A percentile compares a stretch with the other conserved stretches of the same genome.
These are phyloP conservation scores for Engystomops pustulosus DNA, from an alignment of 2,113 vertebrate species.

Conservation along the genomic window DNA sequence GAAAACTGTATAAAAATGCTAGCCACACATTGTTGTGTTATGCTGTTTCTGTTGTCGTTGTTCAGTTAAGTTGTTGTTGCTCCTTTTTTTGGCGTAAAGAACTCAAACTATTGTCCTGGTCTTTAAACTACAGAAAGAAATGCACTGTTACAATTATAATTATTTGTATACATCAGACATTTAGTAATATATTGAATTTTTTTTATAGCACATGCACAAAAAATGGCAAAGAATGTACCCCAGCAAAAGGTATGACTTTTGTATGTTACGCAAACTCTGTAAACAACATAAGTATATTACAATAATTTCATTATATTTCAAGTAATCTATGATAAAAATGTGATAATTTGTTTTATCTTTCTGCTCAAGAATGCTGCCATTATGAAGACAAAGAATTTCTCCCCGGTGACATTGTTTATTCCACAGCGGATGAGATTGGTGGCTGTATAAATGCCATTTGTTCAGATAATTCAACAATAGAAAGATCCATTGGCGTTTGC, in stretches of 20 bases:
- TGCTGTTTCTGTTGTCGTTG: too few species aligned
- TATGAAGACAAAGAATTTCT: constrained; percentile 71
- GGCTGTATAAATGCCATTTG: constrained; percentile 76
- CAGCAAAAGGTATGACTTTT: constrained; percentile 67
- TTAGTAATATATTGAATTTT: neutral
- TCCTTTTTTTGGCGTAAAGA: too few species aligned
- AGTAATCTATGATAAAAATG: neutral
- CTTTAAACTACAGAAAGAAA: neutral
- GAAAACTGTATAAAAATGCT: too few species aligned
- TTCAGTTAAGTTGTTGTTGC: too few species aligned
- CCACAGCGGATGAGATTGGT: constrained; percentile 75
- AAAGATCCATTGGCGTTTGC: constrained; percentile 60
- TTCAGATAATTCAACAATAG: constrained; percentile 68
- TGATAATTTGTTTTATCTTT: constrained; percentile 33
- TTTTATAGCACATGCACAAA: constrained; percentile 70
- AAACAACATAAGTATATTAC: too few species aligned
- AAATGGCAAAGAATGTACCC: constrained; percentile 65
- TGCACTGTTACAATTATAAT: neutral
- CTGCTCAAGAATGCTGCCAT: constrained; percentile 71
- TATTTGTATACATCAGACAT: neutral
- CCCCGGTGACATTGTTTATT: constrained; percentile 74
- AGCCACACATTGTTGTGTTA: too few species aligned
- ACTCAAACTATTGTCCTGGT: too few species aligned
- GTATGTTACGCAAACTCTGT: neutral
- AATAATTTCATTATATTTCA: constrained; percentile 6